A percentile compares a stretch with the other conserved stretches of the same genome.
phyloP scores from a whole-genome alignment of 2,888 invertebrate species.

The Charanyca ferruginea region DNA sequence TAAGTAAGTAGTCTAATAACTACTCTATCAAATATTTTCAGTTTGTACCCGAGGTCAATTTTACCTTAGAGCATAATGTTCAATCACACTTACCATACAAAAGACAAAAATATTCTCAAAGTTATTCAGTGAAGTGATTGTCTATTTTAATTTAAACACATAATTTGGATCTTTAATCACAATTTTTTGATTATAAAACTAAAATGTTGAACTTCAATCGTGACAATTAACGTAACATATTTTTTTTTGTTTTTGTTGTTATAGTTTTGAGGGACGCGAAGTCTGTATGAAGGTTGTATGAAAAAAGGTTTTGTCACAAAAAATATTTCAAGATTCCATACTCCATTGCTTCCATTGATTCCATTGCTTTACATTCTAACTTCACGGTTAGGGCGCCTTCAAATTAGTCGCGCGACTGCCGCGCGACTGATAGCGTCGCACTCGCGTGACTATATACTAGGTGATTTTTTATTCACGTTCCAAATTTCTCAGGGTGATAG shows the following conservation, averaged over 20 bases:
- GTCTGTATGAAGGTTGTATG: slow-evolving; percentile 24
- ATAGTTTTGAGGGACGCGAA: background rate
- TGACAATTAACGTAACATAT: background rate
- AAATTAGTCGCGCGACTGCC: too few species aligned
- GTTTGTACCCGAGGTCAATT: background rate
- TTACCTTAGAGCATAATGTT: background rate
- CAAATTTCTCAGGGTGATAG: too few species aligned
- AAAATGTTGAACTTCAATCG: slow-evolving; percentile 50
- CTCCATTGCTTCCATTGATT: too few species aligned
- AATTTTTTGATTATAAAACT: slow-evolving; percentile 30
- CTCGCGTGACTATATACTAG: too few species aligned
- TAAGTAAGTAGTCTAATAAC: too few species aligned
- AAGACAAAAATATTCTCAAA: slow-evolving; percentile 14
- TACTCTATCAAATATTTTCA: background rate
- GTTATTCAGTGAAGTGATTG: slow-evolving; percentile 2
- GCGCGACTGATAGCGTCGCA: too few species aligned
- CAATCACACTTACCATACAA: slow-evolving; percentile 41
- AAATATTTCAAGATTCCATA: too few species aligned
- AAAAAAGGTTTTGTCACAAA: background rate
- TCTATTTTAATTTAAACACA: slow-evolving; percentile 18
- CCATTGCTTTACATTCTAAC: too few species aligned
- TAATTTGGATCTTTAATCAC: slow-evolving; percentile 47
- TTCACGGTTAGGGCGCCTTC: too few species aligned
- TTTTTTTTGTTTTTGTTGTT: slow-evolving; percentile 13
- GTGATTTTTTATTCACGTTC: too few species aligned